Evolutionary conservation across 2,113 vertebrate species (phyloP), one percentile per base, ranked within the genome.

Genomic region (Dryoscopus gambensis): DNA sequence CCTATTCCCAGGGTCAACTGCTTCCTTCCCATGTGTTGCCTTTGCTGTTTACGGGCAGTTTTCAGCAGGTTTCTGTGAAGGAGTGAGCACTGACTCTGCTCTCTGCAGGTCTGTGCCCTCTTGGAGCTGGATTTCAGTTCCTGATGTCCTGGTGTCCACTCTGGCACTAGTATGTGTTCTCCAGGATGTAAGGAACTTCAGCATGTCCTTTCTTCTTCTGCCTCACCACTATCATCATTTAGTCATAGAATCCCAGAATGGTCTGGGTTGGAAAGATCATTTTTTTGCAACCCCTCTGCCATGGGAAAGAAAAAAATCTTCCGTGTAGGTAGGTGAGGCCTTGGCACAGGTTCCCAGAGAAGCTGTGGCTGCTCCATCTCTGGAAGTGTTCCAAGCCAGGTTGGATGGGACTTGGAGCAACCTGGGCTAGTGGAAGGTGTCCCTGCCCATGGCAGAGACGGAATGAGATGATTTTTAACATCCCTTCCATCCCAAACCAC

Each of bases 21-120:
- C 27, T 0, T 0, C 53, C 46, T 67, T 76, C 44, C 11, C 0
- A 0, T 1, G 1, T 20, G 49, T 40, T 81, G 64, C 21, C 15
- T 56, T 71, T 80, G 68, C 68, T 83, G 31, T 87, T 68, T 9
- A 10, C 0, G 0, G 46, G 19, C 37, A 13, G 55, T 33, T 84
- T 93, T 53, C n/a, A 14, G 33, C 8, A 3, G 64, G 15, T 59
- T 30, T 74, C 20, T 47, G 23, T 19, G 28, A 27, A 78, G 64
- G 37, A 65, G 60, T 75, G 15, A 62, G 19, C 28, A 47, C n/a
- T 1, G 3, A 1, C 16, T 15, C 20, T 56, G 57, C 40, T 84
- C 46, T 35, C 4, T 24, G 31, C 25, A 30, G 39, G 19, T 57
- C 50, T 24, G 23, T 25, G 31, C 73, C 1, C 0, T 39, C 18